phyloP scores from a whole-genome alignment of 2,113 vertebrate species.

The Lagopus muta region DNA sequence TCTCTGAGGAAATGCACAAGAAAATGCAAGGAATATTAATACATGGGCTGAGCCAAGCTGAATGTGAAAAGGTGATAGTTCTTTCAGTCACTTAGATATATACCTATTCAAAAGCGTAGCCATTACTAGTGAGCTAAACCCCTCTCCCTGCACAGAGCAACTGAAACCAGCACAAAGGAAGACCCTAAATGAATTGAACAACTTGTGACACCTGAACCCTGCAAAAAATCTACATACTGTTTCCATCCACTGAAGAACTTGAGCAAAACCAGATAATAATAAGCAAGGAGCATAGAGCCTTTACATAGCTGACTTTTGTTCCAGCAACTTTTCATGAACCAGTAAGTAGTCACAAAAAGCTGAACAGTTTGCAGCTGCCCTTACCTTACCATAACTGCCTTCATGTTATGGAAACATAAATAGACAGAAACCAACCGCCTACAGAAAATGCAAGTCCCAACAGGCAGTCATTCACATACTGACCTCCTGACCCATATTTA shows the following conservation, averaged over 20 bases:
- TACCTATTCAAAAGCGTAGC: background rate
- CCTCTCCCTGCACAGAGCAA: background rate
- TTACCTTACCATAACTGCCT: conserved; percentile 10
- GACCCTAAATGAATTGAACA: background rate
- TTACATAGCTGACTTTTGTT: background rate
- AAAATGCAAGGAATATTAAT: conserved; percentile 66
- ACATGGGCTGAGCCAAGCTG: background rate
- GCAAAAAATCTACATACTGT: background rate
- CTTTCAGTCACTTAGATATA: background rate
- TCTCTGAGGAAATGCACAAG: conserved; percentile 56
- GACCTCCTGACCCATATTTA: conserved; percentile 48
- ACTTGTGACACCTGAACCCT: background rate
- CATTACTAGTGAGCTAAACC: background rate
- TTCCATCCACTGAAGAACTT: background rate
- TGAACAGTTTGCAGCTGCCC: conserved; percentile 20
- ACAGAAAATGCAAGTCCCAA: conserved; percentile 13
- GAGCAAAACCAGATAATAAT: background rate
- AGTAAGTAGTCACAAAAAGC: background rate
- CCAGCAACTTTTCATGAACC: conserved; percentile 8
- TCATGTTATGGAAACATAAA: conserved; percentile 17
- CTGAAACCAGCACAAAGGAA: background rate
- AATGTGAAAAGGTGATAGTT: background rate
- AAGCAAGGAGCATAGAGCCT: background rate
- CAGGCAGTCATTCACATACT: conserved; percentile 23
- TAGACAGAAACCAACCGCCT: background rate